Conservation (phyloP, 2,888 invertebrate species). For the Parnassius mnemosyne region DNA sequence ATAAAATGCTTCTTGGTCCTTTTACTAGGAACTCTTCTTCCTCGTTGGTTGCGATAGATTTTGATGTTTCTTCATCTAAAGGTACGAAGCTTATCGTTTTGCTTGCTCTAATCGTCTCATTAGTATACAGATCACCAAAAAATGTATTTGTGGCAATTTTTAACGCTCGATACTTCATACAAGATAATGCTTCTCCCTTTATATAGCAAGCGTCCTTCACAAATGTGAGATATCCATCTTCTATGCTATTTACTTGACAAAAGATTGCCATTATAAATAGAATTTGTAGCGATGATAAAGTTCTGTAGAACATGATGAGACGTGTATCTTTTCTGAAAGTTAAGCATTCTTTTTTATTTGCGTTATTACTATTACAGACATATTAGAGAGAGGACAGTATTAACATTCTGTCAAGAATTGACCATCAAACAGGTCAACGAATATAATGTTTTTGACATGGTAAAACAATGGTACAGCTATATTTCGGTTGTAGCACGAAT, state of each 20-base stretch:
- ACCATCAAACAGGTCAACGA: too few species aligned
- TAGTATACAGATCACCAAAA: conserved; percentile 57
- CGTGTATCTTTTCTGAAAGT: conserved; percentile 24
- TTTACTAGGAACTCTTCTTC: conserved; percentile 39
- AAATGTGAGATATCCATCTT: conserved; percentile 66
- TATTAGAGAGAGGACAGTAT: too few species aligned
- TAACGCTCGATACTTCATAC: conserved; percentile 69
- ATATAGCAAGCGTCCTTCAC: conserved; percentile 70
- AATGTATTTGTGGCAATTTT: conserved; percentile 67
- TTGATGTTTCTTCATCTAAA: conserved; percentile 57
- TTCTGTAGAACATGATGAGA: conserved; percentile 10
- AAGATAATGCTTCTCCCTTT: conserved; percentile 64
- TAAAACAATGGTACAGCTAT: too few species aligned
- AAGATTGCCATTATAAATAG: conserved; percentile 36
- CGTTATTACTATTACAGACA: too few species aligned
- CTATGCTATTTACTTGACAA: conserved; percentile 36
- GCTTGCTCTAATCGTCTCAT: conserved; percentile 63
- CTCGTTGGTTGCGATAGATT: conserved; percentile 46
- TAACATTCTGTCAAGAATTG: too few species aligned
- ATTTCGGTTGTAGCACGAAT: too few species aligned
- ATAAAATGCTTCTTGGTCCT: conserved; percentile 61
- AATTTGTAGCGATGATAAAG: conserved; percentile 31
- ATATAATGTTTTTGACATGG: too few species aligned
- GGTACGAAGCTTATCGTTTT: conserved; percentile 64
- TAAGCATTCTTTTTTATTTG: too few species aligned